Evolutionary conservation across 1,140 invertebrate species (phyloP), one percentile per base, ranked within the genome.

Genomic region (Pollicipes pollicipes): DNA sequence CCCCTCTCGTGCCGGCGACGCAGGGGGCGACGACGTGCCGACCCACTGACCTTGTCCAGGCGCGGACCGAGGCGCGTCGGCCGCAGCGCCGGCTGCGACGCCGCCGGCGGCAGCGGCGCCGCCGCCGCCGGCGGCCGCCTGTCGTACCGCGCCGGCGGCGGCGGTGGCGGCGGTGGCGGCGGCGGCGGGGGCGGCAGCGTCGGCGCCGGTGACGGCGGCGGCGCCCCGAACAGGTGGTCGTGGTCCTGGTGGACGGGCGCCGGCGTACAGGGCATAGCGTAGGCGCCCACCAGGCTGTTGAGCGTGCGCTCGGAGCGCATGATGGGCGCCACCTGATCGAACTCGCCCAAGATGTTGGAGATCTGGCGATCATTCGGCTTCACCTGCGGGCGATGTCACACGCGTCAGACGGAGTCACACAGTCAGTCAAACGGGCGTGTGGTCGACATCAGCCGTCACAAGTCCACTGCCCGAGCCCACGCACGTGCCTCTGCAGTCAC

Each of bases 221-320:
- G 63, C 3, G 8, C 63, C n/a, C 1, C n/a, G 28, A 66, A 66
- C 64, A 66, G 64, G 28, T 66, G 64, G 28, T 66, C 64, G 64
- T 66, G 64, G 64, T 66, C 64, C 3, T 66, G 64, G n/a, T 28
- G 28, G 1, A 29, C n/a, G 6, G 64, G 64, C n/a, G 64, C 64
- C n/a, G 64, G 64, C 8, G 64, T 66, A n/a, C 64, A 66, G 6
- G 64, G 64, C 64, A 66, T 66, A 3, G 27, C 64, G 64, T 6
- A 27, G 24, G 64, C 64, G n/a, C 64, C 64, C 64, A 66, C 64
- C 64, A 66, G 64, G 28, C 64, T 66, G 64, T 66, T 66, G 64
- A 21, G 64, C 3, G n/a, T 29, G 64, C 16, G 64, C 64, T 66
- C 64, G 3, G 64, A 66, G 27, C 27, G n/a, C 64, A 66, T 29